phyloP scores from a whole-genome alignment of 2,797 vertebrate species.

The Sebastes kiyomatsui region DNA sequence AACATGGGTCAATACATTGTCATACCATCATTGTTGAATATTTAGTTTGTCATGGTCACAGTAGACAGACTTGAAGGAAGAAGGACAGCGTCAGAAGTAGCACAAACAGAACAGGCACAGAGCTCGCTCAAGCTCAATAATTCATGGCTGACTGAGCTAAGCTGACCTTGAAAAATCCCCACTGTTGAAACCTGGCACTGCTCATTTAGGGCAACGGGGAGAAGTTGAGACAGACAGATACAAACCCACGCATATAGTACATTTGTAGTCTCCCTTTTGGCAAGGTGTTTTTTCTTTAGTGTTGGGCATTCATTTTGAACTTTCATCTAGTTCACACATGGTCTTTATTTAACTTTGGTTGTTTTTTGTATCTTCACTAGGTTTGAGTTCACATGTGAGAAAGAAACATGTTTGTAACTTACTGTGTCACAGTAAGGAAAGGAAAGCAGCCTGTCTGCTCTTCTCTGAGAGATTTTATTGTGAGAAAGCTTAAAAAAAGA shows the following conservation, averaged over 20 bases:
- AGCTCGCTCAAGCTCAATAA: slow-evolving; percentile 75
- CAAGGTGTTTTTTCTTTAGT: neutral
- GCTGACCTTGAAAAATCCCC: slow-evolving; percentile 74
- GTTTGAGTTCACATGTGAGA: neutral
- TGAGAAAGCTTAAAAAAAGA: neutral
- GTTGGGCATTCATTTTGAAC: neutral
- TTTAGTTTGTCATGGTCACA: slow-evolving; percentile 10
- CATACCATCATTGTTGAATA: neutral
- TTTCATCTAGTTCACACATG: neutral
- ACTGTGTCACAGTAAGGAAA: neutral
- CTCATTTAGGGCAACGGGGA: slow-evolving; percentile 61
- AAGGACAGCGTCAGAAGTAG: slow-evolving; percentile 15
- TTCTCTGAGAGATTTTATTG: neutral
- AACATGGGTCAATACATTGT: neutral
- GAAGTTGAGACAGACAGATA: slow-evolving; percentile 32
- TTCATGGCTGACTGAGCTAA: slow-evolving; percentile 74
- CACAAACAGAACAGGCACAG: slow-evolving; percentile 39
- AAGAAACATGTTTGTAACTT: neutral
- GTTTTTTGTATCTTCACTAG: neutral
- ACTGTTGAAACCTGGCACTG: slow-evolving; percentile 64
- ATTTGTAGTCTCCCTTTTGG: neutral
- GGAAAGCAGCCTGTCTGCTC: neutral
- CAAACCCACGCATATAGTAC: neutral
- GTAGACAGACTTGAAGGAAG: slow-evolving; percentile 3
- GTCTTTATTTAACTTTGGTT: neutral